Evolutionary conservation across 2,113 vertebrate genomes (phyloP), one percentile per base, ranked within the genome.

Genomic region (Nettapus auritus): DNA sequence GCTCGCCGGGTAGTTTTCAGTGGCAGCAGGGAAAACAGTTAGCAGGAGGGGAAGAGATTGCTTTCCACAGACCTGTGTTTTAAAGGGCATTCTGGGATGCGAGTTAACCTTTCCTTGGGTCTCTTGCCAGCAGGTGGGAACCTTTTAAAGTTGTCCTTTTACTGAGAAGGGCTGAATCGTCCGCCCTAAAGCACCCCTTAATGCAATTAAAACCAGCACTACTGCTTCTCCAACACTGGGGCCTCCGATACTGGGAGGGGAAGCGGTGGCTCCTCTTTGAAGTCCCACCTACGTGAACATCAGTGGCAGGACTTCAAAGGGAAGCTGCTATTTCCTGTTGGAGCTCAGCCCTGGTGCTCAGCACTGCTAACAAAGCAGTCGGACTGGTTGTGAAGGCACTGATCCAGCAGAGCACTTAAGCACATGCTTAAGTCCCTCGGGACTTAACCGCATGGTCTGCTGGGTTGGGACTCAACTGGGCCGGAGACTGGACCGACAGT

Each of bases 281-380:
- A 97, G 96, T 97, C 96, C 97, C 95, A 96, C 96, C 96, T 97
- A 96, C 95, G 46, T 91, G 96, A 97, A 95, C 96, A 97, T 95
- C 93, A 92, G 87, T 97, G 95, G 97, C 95, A 97, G 94, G 77
- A 96, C 94, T 96, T 97, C 97, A 97, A 97, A 97, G 97, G 78
- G 90, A 93, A 94, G 84, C 89, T 95, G 93, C 81, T 92, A 57
- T 94, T 97, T 97, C 96, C 96, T 97, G 84, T 93, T 95, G 94
- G 91, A 96, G 90, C 95, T 95, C 88, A 91, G 94, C 96, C 95
- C 88, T 91, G 80, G 93, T 93, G 94, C 94, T 96, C 96, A 92
- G 94, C 94, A 87, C 86, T 95, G 84, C 94, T 97, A 96, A 94
- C 95, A 97, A 97, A 96, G 94, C 94, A 85, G 97, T 96, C 6